A percentile compares a stretch with the other conserved stretches of the same genome.
These are phyloP conservation scores for Drosophila niveifrons DNA, from an alignment of 2,888 invertebrate species.

Conservation along the genomic window DNA sequence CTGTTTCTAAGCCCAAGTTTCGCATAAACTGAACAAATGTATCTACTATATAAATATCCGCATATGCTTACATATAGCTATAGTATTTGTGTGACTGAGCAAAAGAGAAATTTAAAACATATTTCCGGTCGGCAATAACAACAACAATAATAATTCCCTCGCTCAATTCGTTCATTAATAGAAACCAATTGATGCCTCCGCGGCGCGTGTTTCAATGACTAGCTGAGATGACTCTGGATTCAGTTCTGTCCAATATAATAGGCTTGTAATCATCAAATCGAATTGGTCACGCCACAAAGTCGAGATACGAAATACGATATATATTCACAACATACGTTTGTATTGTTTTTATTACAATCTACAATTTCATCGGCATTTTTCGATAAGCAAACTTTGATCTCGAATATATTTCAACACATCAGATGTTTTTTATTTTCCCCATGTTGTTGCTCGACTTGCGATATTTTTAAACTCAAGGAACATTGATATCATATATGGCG, in stretches of 20 bases:
- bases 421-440: not conserved
- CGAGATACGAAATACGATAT: not conserved
- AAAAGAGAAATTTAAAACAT: constrained; percentile 67
- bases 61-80: constrained; percentile 5
- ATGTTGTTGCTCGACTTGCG: constrained; percentile 1
- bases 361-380: constrained; percentile 11
- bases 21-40: constrained; percentile 38
- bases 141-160: constrained; percentile 2
- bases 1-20: constrained; percentile 55
- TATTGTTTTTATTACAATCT: constrained; percentile 11
- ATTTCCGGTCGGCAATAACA: constrained; percentile 58
- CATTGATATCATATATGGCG: not conserved
- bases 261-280: constrained; percentile 25
- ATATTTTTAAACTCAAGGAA: constrained; percentile 13
- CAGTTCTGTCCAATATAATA: constrained; percentile 7
- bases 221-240: constrained; percentile 25
- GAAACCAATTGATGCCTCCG: constrained; percentile 64
- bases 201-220: constrained; percentile 24
- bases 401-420: not conserved
- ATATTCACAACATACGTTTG: not conserved
- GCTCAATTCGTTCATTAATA: constrained; percentile 63
- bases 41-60: constrained; percentile 10
- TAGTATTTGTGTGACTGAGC: constrained; percentile 12
- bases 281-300: constrained; percentile 37
- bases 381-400: constrained; percentile 8